Percentiles rank a stretch among this genome's conserved stretches.
These are phyloP conservation scores for Mesorhabditis spiculigera DNA, from an alignment of 2,888 invertebrate species.

Conservation along the genomic window DNA sequence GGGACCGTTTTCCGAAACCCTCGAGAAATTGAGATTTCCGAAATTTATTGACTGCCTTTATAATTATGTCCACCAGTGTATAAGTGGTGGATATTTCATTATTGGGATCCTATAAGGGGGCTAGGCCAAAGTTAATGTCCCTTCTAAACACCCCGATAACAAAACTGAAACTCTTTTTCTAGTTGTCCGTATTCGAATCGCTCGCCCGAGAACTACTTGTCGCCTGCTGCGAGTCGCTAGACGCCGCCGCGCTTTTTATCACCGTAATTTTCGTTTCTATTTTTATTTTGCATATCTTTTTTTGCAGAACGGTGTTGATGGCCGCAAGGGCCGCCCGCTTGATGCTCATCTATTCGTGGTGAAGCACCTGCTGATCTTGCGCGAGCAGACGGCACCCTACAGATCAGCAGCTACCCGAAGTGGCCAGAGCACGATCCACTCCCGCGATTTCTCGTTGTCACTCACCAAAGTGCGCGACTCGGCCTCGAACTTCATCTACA, in stretches of 20 bases:
- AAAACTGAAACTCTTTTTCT: slow-evolving; percentile 16
- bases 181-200: slow-evolving; percentile 90
- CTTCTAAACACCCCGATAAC: too few relatives aligned
- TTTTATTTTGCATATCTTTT: slow-evolving; percentile 13
- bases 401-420: slow-evolving; percentile 68
- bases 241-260: slow-evolving; percentile 77
- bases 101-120: background rate
- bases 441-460: background rate
- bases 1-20: too few relatives aligned
- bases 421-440: background rate
- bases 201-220: slow-evolving; percentile 91
- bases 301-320: background rate
- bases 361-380: slow-evolving; percentile 88
- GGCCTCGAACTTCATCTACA: background rate
- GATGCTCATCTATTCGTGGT: slow-evolving; percentile 95
- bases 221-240: slow-evolving; percentile 84
- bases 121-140: background rate
- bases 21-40: too few relatives aligned
- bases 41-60: too few relatives aligned
- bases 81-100: background rate
- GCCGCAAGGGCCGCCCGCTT: slow-evolving; percentile 62
- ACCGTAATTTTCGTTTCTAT: slow-evolving; percentile 56
- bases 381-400: slow-evolving; percentile 86
- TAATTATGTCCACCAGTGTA: too few relatives aligned
- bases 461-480: background rate